Base-by-base conservation (phyloP, 2,888 invertebrate genomes). In the Orthonychiurus folsomi region DNA sequence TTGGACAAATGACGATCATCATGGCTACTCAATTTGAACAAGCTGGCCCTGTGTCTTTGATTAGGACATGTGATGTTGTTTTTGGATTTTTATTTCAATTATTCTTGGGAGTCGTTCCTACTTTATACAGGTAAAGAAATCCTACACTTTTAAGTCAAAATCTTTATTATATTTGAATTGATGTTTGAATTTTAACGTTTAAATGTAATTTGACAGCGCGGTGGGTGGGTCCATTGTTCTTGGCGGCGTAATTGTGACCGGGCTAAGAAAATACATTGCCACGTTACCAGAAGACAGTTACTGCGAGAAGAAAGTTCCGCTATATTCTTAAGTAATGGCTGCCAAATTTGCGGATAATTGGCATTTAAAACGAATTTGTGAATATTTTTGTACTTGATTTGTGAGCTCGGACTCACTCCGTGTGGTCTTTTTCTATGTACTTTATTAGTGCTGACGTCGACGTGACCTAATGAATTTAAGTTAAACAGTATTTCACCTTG, bases 11-110 rank as follows among this genome's bases (percentile, higher is more conserved):
- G 74, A 79, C 92, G 61, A 78, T 93, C 47, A 93, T 93, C 21
- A 80, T 91, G 75, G 88, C 93, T 1, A 78, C 93, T 68, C 91
- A 92, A 77, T 82, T 89, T 77, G 93, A 93, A 75, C 90, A 93
- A 78, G 93, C 92, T 5, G 92, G 93, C 0, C 91, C 92, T 24
- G 92, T 93, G 1, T 88, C 93, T 0, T 89, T 93, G 66, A 90
- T 92, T 18, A 82, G 93, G 26, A 90, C 90, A 62, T 88, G 89
- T 18, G 92, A 93, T 77, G 92, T 93, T 69, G 88, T 93, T 1
- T 92, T 92, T 79, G 92, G 61, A 61, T 72, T 71, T 60, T 2
- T 69, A 0, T 61, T 70, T 1, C 72, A 72, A 60, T n/a, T 69
- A 9, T 67, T 72, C 63, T 55, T 69, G 12, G 56, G 61, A 9